Percentiles rank a stretch among this genome's conserved stretches.
Evolutionary conservation across 2,797 vertebrate genomes (phyloP).

Genomic region (Phaenicophaeus curvirostris): DNA sequence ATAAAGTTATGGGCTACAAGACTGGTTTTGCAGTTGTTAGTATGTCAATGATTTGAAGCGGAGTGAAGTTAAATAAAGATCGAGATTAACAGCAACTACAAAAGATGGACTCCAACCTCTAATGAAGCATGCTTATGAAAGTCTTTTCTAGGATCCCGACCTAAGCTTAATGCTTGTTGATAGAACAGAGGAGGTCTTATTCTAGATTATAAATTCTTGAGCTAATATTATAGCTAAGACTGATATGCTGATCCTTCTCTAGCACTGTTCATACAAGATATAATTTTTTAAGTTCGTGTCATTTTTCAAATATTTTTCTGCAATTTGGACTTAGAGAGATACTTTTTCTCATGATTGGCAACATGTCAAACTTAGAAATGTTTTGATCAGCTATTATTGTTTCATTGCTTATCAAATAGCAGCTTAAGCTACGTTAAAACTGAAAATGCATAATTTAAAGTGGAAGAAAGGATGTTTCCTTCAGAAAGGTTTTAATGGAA

Average conservation of each 20-base stretch:
- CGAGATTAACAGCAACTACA: neutral
- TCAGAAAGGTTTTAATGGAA: neutral
- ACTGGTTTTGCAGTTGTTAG: neutral
- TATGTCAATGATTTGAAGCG: neutral
- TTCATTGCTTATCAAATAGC: neutral
- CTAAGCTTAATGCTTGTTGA: neutral
- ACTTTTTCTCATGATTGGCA: neutral
- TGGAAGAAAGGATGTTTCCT: neutral
- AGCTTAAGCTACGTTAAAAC: neutral
- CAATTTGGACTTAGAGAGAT: neutral
- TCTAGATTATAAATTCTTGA: neutral
- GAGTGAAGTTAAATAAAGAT: neutral
- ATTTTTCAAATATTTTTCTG: constrained; percentile 12
- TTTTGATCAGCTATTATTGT: neutral
- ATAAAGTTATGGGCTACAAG: neutral
- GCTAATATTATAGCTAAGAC: neutral
- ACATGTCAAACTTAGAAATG: neutral
- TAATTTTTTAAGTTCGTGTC: neutral
- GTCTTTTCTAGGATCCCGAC: neutral
- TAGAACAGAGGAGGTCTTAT: neutral
- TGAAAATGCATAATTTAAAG: neutral
- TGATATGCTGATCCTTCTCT: neutral
- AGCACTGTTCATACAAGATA: neutral
- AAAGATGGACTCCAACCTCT: neutral
- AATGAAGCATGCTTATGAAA: neutral